These are phyloP conservation scores for Brachystomella parvula DNA, from an alignment of 1,140 invertebrate genomes.

Conservation along the genomic window DNA sequence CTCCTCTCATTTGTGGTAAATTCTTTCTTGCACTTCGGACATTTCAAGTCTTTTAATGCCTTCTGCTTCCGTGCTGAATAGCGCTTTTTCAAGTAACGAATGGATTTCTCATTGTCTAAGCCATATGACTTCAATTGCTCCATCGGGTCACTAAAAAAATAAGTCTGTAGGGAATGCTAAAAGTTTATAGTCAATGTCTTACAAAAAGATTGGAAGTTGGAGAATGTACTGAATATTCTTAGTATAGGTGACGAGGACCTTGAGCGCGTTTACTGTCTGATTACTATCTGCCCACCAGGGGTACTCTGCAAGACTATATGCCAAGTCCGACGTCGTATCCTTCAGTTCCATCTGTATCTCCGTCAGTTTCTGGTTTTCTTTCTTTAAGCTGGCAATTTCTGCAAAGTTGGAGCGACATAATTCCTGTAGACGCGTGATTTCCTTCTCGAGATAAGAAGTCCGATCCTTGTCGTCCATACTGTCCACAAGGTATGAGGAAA, in stretches of 20 bases:
- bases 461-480: not conserved
- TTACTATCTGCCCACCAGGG: constrained; percentile 23
- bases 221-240: constrained; percentile 30
- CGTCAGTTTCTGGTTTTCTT: constrained; percentile 20
- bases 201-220: constrained; percentile 26
- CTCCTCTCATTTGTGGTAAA: constrained; percentile 8
- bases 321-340: constrained; percentile 25
- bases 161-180: not conserved
- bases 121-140: constrained; percentile 20
- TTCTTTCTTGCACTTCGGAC: constrained; percentile 16
- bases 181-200: not conserved
- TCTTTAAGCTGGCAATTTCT: constrained; percentile 19
- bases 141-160: constrained; percentile 14
- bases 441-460: constrained; percentile 10
- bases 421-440: constrained; percentile 24
- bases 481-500: not conserved
- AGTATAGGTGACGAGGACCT: constrained; percentile 17
- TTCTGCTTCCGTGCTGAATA: not conserved
- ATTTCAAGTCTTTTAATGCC: constrained; percentile 6
- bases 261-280: not conserved
- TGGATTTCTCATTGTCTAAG: not conserved
- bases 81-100: not conserved
- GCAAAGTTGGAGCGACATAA: constrained; percentile 22
- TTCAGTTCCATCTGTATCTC: constrained; percentile 23
- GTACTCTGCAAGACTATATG: constrained; percentile 27